phyloP scores from a whole-genome alignment of 92 coral and sea anemone genomes.

The Zoanthus sansibaricus region DNA sequence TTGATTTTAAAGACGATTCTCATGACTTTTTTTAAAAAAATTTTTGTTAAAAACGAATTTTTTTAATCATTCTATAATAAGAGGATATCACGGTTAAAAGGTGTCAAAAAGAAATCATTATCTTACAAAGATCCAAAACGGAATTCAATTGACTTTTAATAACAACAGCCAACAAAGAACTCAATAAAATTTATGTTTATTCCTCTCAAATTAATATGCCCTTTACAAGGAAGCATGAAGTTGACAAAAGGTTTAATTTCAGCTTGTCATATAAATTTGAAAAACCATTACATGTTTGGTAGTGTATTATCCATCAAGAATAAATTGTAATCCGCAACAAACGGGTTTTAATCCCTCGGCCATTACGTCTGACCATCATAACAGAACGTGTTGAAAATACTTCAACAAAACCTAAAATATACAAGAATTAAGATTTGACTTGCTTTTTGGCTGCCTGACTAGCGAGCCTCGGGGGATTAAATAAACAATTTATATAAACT shows the following conservation, averaged over 20 bases:
- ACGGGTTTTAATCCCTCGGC: slow-evolving; percentile 60
- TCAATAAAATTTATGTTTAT: slow-evolving; percentile 42
- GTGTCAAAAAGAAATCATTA: slow-evolving; percentile 41
- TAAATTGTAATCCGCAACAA: slow-evolving; percentile 77
- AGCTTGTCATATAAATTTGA: slow-evolving; percentile 46
- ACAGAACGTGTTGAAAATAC: slow-evolving; percentile 26
- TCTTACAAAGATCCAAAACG: slow-evolving; percentile 56
- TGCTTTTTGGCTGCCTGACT: slow-evolving; percentile 12
- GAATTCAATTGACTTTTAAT: slow-evolving; percentile 54
- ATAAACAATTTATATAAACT: slow-evolving; percentile 38
- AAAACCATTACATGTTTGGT: slow-evolving; percentile 58
- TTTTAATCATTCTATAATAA: slow-evolving; percentile 27
- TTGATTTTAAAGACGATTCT: neutral
- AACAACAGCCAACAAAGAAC: slow-evolving; percentile 54
- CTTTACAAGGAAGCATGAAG: slow-evolving; percentile 46
- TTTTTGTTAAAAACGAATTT: neutral
- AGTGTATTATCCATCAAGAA: slow-evolving; percentile 64
- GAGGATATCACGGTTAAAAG: slow-evolving; percentile 42
- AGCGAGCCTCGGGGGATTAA: slow-evolving; percentile 44
- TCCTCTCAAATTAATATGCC: slow-evolving; percentile 52
- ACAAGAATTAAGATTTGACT: slow-evolving; percentile 20
- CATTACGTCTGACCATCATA: slow-evolving; percentile 51
- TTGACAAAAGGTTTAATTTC: slow-evolving; percentile 55
- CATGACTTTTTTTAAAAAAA: neutral
- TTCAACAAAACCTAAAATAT: neutral